Conservation (phyloP, 2,797 vertebrate genomes). For the Enteromius viviparus region DNA sequence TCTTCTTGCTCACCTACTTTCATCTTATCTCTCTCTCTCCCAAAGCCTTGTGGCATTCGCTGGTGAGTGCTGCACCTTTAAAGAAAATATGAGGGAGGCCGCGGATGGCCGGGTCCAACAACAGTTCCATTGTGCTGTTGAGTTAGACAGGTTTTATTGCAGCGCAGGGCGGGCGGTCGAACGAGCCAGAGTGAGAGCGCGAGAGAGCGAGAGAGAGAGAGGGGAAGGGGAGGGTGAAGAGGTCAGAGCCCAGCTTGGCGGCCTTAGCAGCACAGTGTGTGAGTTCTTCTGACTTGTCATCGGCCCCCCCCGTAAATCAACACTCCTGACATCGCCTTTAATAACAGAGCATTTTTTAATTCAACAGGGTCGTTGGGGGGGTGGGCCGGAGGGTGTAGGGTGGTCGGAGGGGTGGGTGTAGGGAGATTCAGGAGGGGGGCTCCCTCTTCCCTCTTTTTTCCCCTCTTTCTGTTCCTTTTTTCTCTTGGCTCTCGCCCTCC, state of each 20-base stretch:
- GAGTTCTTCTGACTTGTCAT: constrained; percentile 84
- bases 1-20: constrained; percentile 62
- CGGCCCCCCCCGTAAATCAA: constrained; percentile 82
- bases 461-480: constrained; percentile 28
- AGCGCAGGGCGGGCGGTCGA: constrained; percentile 54
- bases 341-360: constrained; percentile 84
- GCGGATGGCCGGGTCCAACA: constrained; percentile 73
- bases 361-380: constrained; percentile 67
- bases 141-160: constrained; percentile 82
- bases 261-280: constrained; percentile 75
- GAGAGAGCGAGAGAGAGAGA: constrained; percentile 70
- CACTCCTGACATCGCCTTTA: constrained; percentile 80
- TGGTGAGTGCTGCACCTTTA: constrained; percentile 82
- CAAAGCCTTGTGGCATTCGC: constrained; percentile 76
- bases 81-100: constrained; percentile 83
- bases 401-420: constrained; percentile 5
- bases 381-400: not conserved
- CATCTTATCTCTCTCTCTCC: constrained; percentile 56
- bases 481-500: constrained; percentile 23
- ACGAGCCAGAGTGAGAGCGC: constrained; percentile 69
- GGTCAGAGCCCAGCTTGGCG: constrained; percentile 83
- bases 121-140: constrained; percentile 82
- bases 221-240: constrained; percentile 78
- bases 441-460: constrained; percentile 21
- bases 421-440: constrained; percentile 28